These are phyloP conservation scores for Agrochola litura DNA, from an alignment of 2,888 invertebrate genomes.

Conservation along the genomic window DNA sequence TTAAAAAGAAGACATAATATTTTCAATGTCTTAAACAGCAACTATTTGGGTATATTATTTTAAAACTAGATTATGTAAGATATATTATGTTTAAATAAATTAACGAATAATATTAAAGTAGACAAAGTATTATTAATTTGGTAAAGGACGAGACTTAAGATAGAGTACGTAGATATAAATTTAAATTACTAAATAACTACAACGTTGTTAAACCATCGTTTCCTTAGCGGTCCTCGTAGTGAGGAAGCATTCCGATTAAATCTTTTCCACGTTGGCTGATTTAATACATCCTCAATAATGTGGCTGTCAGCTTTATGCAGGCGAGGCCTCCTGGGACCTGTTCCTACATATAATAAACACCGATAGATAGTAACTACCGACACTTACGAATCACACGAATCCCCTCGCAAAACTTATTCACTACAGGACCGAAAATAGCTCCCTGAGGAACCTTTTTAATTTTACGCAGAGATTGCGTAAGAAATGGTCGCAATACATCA, in stretches of 20 bases:
- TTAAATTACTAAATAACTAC: too few species aligned
- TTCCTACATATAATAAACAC: constrained; percentile 44
- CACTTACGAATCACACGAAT: constrained; percentile 38
- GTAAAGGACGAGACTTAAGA: too few species aligned
- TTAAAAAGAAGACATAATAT: too few species aligned
- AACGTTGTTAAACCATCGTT: constrained; percentile 30
- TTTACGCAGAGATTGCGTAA: constrained; percentile 55
- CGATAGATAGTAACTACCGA: constrained; percentile 23
- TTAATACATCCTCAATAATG: constrained; percentile 63
- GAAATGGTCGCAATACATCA: constrained; percentile 63
- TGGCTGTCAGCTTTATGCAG: constrained; percentile 51
- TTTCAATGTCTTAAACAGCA: too few species aligned
- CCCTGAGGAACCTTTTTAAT: constrained; percentile 63
- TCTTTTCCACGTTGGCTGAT: constrained; percentile 61
- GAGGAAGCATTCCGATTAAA: constrained; percentile 61
- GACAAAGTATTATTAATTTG: too few species aligned
- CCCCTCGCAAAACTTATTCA: constrained; percentile 44
- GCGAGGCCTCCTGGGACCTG: constrained; percentile 47
- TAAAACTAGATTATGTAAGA: too few species aligned
- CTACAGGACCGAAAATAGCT: constrained; percentile 39
- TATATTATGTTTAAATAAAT: too few species aligned
- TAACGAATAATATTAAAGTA: too few species aligned
- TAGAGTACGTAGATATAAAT: too few species aligned
- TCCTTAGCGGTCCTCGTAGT: constrained; percentile 39
- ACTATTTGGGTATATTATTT: too few species aligned